Evolutionary conservation across 2,797 vertebrate genomes (phyloP), one percentile per base, ranked within the genome.

Genomic region (Cetoscarus ocellatus): DNA sequence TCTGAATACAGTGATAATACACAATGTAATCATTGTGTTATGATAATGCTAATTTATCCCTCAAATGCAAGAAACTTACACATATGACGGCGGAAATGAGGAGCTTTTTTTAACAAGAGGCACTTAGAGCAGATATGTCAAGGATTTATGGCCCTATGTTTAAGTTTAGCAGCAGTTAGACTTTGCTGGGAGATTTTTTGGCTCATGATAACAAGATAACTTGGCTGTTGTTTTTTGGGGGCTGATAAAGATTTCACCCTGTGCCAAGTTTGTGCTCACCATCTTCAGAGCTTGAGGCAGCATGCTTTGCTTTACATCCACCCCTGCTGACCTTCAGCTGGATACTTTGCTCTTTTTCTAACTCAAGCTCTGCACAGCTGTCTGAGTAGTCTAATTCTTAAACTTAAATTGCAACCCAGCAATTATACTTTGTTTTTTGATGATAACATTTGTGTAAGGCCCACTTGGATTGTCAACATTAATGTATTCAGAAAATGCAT

Each of bases 281-380:
- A 71, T 77, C 56, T 65, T 82, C 53, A 52, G 61, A 64, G 85
- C 86, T 86, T 5, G 5, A 85, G 77, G 81, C 80, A 76, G 66
- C 61, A 45, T 49, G 73, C 69, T 78, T 56, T 3, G 60, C 48
- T 70, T 74, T 53, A 43, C 51, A 75, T 78, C 69, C 56, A 73
- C 65, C 75, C 61, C 61, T 18, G 19, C 75, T 80, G 77, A 88
- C 82, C 85, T 79, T 60, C 42, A 6, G 64, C 70, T 68, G 80
- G 65, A 79, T 60, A 36, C 80, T 64, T 47, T 66, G 61, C 62
- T 58, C 70, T 65, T 73, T 74, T 52, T 8, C 27, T 27, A 27
- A 48, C 43, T 73, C 14, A 69, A 51, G 75, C 58, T 59, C 62
- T 69, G 18, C 61, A 50, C 67, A 50, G 43, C 36, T 75, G 48